Percentiles rank a stretch among this genome's conserved stretches.
Conservation (phyloP, 2,797 vertebrate species). For the Anguilla marmorata region DNA sequence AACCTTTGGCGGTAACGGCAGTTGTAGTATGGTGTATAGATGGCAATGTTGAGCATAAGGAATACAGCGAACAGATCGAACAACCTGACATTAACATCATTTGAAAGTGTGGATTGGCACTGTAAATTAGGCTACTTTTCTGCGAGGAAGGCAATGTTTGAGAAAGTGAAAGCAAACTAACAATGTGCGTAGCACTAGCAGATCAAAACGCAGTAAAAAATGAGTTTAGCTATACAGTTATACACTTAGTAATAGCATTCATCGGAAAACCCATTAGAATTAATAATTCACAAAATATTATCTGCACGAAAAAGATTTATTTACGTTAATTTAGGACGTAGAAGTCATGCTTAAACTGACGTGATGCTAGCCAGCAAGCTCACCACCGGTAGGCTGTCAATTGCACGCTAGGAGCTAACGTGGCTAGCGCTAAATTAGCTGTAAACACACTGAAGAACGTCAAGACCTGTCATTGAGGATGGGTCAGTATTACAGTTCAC, state of each 20-base stretch:
- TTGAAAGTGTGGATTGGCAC: background rate
- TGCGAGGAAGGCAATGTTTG: background rate
- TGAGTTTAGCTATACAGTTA: background rate
- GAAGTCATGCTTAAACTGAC: background rate
- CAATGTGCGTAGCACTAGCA: background rate
- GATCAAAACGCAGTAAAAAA: background rate
- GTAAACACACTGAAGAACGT: background rate
- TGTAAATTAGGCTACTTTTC: background rate
- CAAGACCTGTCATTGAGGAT: background rate
- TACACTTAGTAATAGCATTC: background rate
- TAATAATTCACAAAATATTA: background rate
- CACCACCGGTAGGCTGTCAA: no score
- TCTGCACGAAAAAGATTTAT: background rate
- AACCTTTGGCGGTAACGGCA: background rate
- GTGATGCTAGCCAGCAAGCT: no score
- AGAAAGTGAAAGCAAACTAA: background rate
- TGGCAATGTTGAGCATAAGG: background rate
- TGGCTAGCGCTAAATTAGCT: background rate
- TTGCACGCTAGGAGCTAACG: background rate
- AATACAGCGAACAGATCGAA: background rate
- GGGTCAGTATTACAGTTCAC: background rate
- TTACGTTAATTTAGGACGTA: background rate
- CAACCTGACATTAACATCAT: background rate
- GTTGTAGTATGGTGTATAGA: background rate
- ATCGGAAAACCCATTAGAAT: background rate